A percentile compares a stretch with the other conserved stretches of the same genome.
These are phyloP conservation scores for Atherinomorus stipes DNA, from an alignment of 2,113 vertebrate species.

Conservation along the genomic window DNA sequence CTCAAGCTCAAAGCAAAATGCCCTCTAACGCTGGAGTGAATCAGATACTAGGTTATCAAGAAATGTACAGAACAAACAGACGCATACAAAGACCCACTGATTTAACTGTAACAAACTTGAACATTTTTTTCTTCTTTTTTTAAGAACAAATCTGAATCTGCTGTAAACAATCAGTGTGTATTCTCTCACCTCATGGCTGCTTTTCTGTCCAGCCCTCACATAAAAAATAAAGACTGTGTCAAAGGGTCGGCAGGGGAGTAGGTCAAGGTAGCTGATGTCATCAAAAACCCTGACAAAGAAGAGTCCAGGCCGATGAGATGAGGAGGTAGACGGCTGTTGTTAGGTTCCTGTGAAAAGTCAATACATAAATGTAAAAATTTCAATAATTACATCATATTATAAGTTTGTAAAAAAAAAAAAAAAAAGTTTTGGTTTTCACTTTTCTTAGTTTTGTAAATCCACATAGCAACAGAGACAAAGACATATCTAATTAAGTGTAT, in stretches of 20 bases:
- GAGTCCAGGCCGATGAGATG: constrained; percentile 96
- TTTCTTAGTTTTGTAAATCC: no score
- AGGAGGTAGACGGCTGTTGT: constrained; percentile 96
- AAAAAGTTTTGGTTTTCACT: no score
- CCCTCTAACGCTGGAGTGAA: no score
- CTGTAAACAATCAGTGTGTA: background rate
- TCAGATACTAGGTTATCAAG: no score
- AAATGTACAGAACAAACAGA: no score
- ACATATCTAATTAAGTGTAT: no score
- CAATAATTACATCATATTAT: background rate
- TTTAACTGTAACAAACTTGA: background rate
- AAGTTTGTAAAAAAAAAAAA: no score
- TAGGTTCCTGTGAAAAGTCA: constrained; percentile 85
- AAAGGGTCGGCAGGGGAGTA: constrained; percentile 94
- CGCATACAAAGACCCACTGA: no score
- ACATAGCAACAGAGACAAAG: no score
- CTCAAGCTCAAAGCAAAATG: no score
- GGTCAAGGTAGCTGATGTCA: constrained; percentile 94
- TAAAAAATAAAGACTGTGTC: constrained; percentile 98
- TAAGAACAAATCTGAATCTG: background rate
- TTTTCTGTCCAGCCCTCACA: constrained; percentile 95
- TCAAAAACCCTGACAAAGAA: constrained; percentile 93
- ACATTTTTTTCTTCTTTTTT: background rate
- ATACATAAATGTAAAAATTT: background rate
- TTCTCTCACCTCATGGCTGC: constrained; percentile 88